These are phyloP conservation scores for Acleris literana DNA, from an alignment of 2,888 invertebrate species.

Conservation along the genomic window DNA sequence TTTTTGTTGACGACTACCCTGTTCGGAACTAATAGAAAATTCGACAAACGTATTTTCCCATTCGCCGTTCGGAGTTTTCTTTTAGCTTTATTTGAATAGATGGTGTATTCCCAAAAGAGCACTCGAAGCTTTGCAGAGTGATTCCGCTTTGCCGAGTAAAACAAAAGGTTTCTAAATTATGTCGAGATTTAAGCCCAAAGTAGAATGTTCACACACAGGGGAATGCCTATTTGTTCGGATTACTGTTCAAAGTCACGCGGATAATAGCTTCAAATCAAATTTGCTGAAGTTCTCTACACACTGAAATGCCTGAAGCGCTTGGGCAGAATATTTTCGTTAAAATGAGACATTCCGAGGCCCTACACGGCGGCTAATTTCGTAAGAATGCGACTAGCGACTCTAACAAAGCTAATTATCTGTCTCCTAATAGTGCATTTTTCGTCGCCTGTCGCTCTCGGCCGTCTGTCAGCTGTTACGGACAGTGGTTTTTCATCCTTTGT, in stretches of 20 bases:
- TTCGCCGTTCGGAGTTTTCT: conserved; percentile 8
- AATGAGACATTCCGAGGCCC: conserved; percentile 38
- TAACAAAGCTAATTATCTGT: conserved; percentile 38
- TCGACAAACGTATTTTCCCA: conserved; percentile 24
- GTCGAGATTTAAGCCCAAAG: not conserved
- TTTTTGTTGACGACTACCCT: conserved; percentile 44
- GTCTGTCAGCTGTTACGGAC: conserved; percentile 41
- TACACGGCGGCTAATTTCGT: conserved; percentile 50
- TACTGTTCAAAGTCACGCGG: not conserved
- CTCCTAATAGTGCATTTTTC: conserved; percentile 43
- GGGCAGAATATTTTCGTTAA: conserved; percentile 33
- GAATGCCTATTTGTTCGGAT: not conserved
- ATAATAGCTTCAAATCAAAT: not conserved
- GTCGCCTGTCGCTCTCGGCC: conserved; percentile 39
- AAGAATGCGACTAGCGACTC: conserved; percentile 42
- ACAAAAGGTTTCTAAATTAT: conserved; percentile 1
- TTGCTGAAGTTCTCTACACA: conserved; percentile 2
- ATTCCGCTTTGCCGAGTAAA: conserved; percentile 12
- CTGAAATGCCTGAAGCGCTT: conserved; percentile 7
- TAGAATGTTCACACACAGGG: not conserved
- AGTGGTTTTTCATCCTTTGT: conserved; percentile 15
- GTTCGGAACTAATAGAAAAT: conserved; percentile 37
- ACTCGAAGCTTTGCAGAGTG: conserved; percentile 7
- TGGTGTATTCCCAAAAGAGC: conserved; percentile 9
- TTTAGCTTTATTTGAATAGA: conserved; percentile 12